A percentile compares a stretch with the other conserved stretches of the same genome.
phyloP scores from a whole-genome alignment of 2,113 vertebrate species.

The Oxyruncus cristatus region DNA sequence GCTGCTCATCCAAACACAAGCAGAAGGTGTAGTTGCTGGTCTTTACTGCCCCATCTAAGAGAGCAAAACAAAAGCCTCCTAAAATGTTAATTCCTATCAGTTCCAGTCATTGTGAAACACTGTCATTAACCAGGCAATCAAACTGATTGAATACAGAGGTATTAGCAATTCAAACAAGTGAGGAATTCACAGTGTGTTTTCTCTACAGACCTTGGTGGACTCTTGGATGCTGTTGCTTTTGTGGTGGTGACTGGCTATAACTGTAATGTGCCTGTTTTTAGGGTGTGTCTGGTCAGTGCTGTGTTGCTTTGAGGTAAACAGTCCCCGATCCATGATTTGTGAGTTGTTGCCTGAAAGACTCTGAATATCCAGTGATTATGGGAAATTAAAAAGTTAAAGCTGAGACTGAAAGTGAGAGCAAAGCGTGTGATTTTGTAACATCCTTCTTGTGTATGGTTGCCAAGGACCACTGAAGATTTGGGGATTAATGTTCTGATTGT shows the following conservation, averaged over 20 bases:
- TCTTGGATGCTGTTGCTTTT: not conserved
- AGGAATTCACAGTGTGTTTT: not conserved
- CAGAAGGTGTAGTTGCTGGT: not conserved
- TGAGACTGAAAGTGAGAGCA: not conserved
- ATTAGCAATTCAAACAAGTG: not conserved
- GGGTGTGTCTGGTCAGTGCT: not conserved
- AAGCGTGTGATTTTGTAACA: not conserved
- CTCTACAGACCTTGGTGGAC: not conserved
- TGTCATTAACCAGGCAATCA: not conserved
- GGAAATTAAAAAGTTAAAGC: not conserved
- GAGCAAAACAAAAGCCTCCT: conserved; percentile 34
- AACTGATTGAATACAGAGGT: not conserved
- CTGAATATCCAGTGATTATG: not conserved
- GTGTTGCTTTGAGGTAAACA: not conserved
- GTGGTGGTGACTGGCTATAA: not conserved
- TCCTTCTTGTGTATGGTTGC: not conserved
- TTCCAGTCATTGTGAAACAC: not conserved
- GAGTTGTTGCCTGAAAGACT: not conserved
- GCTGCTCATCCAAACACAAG: not conserved
- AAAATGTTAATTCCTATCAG: conserved; percentile 54
- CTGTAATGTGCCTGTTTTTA: not conserved
- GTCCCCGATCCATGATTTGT: not conserved
- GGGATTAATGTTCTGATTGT: not conserved
- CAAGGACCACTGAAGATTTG: not conserved
- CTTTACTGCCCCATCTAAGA: not conserved